phyloP scores from a whole-genome alignment of 2,888 invertebrate species.

The Xylophagus ater region DNA sequence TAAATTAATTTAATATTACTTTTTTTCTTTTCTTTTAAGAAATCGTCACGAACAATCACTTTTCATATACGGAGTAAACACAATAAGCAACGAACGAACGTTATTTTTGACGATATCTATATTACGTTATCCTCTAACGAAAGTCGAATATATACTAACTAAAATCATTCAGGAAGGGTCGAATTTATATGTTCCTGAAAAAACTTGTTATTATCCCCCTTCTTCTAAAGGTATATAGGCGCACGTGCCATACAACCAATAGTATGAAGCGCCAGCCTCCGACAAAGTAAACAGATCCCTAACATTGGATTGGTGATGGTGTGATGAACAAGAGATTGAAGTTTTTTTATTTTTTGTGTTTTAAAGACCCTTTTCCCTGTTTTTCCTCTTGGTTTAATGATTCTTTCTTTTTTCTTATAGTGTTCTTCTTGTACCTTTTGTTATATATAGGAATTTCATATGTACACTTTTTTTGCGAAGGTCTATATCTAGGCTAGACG shows the following conservation, averaged over 20 bases:
- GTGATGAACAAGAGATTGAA: no score
- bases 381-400: no score
- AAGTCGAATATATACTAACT: conserved; percentile 8
- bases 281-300: conserved; percentile 11
- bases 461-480: no score
- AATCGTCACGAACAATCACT: background rate
- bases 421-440: no score
- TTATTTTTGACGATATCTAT: background rate
- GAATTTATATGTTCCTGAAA: conserved; percentile 7
- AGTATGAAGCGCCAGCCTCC: conserved; percentile 11
- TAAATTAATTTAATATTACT: background rate
- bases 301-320: no score
- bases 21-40: background rate
- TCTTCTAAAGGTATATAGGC: conserved; percentile 10
- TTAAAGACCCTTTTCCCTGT: no score
- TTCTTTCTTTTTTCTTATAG: no score
- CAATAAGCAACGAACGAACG: background rate
- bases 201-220: conserved; percentile 10
- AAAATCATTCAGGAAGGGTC: background rate
- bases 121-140: background rate
- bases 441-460: no score
- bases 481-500: no score
- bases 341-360: no score
- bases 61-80: background rate
- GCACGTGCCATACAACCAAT: conserved; percentile 16